Evolutionary conservation across 2,113 vertebrate species (phyloP), one percentile per base, ranked within the genome.

Genomic region (Rhinolophus ferrumequinum): DNA sequence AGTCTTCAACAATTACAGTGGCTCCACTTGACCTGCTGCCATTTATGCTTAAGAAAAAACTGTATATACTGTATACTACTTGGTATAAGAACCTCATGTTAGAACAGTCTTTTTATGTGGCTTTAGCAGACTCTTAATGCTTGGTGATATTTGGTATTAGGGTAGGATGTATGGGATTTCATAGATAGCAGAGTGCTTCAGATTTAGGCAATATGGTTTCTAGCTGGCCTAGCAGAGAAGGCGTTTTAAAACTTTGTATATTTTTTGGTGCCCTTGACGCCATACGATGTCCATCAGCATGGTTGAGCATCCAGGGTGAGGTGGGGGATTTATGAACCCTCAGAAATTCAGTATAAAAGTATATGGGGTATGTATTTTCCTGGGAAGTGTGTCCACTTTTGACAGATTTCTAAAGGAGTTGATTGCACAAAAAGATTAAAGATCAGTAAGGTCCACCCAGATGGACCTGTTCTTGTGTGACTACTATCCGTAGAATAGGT

Each of bases 161-260:
- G 85, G 21, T 18, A 19, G 72, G 56, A 84, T 66, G 12, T 67
- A 15, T 75, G 24, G 22, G 6, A n/a, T 95, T 92, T 95, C 38
- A 69, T 88, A 80, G 77, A 21, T 87, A 44, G 16, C 4, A 5
- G 13, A 67, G 62, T 93, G n/a, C 88, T 83, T 83, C 28, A 83
- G 60, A 84, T 50, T 83, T 97, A 38, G 70, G 81, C 60, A 89
- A 24, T 91, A 22, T 9, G 22, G 26, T 95, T 97, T 95, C 83
- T 10, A 54, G 19, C 50, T 96, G 88, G 62, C 16, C 44, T 93
- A 35, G 28, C 14, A 21, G 75, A 90, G n/a, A 96, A 26, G 47
- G 19, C 15, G n/a, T 84, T 97, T 88, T 79, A 94, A 90, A 88
- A 67, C 41, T 66, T 75, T 84, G 70, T 9, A 24, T 88, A 14